Evolutionary conservation across 1,140 invertebrate genomes (phyloP).

Genomic region (Glossosoma conforme): DNA sequence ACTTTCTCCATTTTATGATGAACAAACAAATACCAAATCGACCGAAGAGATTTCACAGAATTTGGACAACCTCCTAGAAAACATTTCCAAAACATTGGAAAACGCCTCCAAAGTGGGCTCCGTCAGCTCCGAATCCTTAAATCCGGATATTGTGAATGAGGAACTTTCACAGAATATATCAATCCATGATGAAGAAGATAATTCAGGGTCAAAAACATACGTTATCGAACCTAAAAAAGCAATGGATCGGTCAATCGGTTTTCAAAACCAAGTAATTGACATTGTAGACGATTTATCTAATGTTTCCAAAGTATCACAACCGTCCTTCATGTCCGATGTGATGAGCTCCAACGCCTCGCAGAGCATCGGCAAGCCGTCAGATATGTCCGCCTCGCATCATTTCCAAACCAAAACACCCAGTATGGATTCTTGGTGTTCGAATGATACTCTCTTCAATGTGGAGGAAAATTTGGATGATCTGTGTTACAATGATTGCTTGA

Average conservation of each 20-base stretch:
- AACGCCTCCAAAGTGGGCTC: conserved; percentile 28
- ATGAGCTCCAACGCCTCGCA: conserved; percentile 45
- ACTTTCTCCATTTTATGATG: conserved; percentile 24
- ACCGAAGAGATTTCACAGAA: conserved; percentile 28
- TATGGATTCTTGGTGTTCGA: conserved; percentile 57
- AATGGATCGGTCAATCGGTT: conserved; percentile 14
- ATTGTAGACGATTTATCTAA: conserved; percentile 34
- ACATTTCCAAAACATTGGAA: conserved; percentile 26
- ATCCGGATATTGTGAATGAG: conserved; percentile 11
- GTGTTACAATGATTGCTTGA: conserved; percentile 14
- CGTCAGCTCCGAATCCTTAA: conserved; percentile 12
- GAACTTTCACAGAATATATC: conserved; percentile 15
- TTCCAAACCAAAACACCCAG: conserved; percentile 52
- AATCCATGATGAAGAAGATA: background rate
- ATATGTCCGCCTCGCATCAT: conserved; percentile 34
- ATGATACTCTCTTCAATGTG: conserved; percentile 56
- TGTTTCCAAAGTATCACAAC: conserved; percentile 42
- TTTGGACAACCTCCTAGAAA: conserved; percentile 26
- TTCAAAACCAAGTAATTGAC: conserved; percentile 20
- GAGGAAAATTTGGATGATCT: conserved; percentile 52
- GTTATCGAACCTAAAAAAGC: conserved; percentile 20
- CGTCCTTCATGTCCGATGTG: conserved; percentile 43
- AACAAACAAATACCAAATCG: conserved; percentile 24
- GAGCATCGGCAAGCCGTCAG: conserved; percentile 20
- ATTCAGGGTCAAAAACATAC: conserved; percentile 23